Base-by-base conservation (phyloP, 2,888 invertebrate species). In the Campoplex nolae region DNA sequence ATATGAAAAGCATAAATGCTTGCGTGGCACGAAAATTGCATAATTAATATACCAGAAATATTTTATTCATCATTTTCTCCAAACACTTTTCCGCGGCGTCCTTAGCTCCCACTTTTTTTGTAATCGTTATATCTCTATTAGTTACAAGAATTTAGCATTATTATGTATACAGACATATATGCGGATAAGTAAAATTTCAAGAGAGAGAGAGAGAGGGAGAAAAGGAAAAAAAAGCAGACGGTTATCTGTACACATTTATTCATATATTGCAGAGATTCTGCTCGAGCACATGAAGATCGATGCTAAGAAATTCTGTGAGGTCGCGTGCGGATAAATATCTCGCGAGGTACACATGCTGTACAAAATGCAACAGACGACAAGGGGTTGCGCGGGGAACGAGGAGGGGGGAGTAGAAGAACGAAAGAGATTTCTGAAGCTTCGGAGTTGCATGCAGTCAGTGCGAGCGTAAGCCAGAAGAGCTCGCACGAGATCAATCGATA, bases 271-370 rank as follows among this genome's bases (percentile, higher is more conserved):
- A 71, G 70, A 32, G 45, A 74, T 70, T 68, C 73, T 51, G 58
- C 56, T 71, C 28, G 74, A 74, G 76, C 68, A 38, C 70, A 70
- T 42, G 51, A 48, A 83, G 83, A 76, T 78, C 84, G 84, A 87
- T 76, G 78, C 51, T 76, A 67, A 87, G 84, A 79, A 87, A 83
- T 87, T 84, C 71, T 87, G 65, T 56, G 83, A 78, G 78, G 87
- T 87, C 87, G 87, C 87, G 87, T 87, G 87, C 87, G 87, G 87
- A 87, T 87, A 87, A 87, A 87, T 84, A 87, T 87, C 87, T 83
- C 84, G 67, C 56, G 84, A 84, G 87, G 84, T 82, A 71, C 70
- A 85, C 68, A 58, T 58, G 75, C 68, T 56, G 68, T 28, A 48
- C 51, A 70, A 56, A 80, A 71, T 48, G 62, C 62, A 58, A 38